These are phyloP conservation scores for Myotis pilosus DNA, from an alignment of 2,797 vertebrate genomes.

Conservation along the genomic window DNA sequence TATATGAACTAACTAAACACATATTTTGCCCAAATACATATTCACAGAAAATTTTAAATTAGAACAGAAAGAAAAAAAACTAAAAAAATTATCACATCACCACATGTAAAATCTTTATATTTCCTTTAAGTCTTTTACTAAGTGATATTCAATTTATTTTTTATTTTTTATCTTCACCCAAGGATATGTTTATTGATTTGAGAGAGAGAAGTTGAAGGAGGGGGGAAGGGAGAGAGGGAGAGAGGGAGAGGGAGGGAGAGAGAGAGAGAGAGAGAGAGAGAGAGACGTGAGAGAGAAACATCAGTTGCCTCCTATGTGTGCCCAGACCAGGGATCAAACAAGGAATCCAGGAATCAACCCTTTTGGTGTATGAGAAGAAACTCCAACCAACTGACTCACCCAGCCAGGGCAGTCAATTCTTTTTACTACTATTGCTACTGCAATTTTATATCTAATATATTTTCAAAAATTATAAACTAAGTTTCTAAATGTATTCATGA, in stretches of 20 bases:
- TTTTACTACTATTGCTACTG: not conserved
- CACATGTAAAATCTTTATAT: not conserved
- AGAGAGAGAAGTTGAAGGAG: not conserved
- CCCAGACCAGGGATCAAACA: not conserved
- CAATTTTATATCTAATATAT: not conserved
- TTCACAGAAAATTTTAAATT: not conserved
- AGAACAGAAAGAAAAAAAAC: not conserved
- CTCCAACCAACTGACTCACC: not conserved
- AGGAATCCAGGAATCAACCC: not conserved
- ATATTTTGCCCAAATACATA: conserved; percentile 15
- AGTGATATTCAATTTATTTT: not conserved
- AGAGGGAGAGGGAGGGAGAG: no score
- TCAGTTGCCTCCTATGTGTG: not conserved
- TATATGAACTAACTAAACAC: not conserved
- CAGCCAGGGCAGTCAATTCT: not conserved
- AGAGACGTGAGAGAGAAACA: not conserved
- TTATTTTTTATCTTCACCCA: not conserved
- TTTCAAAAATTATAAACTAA: conserved; percentile 27
- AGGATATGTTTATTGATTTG: not conserved
- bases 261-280: no score
- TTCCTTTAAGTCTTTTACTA: not conserved
- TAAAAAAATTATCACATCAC: not conserved
- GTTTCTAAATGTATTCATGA: not conserved
- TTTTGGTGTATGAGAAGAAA: not conserved
- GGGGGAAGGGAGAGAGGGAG: no score